Evolutionary conservation across 2,797 vertebrate species (phyloP).

Genomic region (Cirrhinus mrigala): DNA sequence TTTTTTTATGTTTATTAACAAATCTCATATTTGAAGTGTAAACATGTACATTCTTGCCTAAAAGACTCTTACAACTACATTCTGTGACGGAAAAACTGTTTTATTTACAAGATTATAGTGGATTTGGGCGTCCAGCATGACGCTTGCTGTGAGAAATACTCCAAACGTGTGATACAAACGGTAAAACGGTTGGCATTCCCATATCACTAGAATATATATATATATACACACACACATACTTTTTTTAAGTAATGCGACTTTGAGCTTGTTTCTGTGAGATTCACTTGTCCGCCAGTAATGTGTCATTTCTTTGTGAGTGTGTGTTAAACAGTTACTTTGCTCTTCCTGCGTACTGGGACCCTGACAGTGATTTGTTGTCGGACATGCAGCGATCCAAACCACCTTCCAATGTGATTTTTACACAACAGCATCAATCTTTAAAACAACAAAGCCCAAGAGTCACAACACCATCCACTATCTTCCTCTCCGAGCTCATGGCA

Average conservation of each 20-base stretch:
- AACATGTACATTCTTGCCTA: too few relatives aligned
- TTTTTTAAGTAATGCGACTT: not conserved
- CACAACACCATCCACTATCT: not conserved
- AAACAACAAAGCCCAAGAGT: slow-evolving; percentile 23
- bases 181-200: too few relatives aligned
- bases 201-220: too few relatives aligned
- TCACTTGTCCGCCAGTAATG: not conserved
- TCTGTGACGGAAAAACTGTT: too few relatives aligned
- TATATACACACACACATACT: too few relatives aligned
- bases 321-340: not conserved
- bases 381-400: not conserved
- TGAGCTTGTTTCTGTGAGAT: not conserved
- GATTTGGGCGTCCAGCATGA: too few relatives aligned
- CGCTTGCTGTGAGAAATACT: too few relatives aligned
- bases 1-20: too few relatives aligned
- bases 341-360: not conserved
- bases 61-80: too few relatives aligned
- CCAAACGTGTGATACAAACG: too few relatives aligned
- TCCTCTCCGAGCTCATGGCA: not conserved
- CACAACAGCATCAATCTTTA: not conserved
- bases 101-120: too few relatives aligned
- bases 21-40: too few relatives aligned
- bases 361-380: slow-evolving; percentile 9
- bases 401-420: slow-evolving; percentile 8
- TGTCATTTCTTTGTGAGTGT: not conserved